These are phyloP conservation scores for Nymphalis urticae DNA, from an alignment of 2,888 invertebrate genomes.

Conservation along the genomic window DNA sequence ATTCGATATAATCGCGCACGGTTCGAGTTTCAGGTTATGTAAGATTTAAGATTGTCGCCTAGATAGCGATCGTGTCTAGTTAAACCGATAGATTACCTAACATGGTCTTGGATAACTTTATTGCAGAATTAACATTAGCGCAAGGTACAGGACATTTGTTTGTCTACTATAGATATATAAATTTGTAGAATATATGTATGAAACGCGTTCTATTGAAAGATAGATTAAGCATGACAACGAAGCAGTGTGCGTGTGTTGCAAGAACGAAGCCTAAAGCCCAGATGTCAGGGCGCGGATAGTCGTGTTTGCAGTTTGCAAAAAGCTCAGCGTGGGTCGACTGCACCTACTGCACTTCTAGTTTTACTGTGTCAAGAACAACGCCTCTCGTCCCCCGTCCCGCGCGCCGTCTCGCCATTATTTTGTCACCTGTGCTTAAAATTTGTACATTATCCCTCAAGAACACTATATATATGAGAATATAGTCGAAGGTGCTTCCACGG, in stretches of 20 bases:
- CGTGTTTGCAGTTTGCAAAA: slow-evolving; percentile 66
- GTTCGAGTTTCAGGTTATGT: slow-evolving; percentile 38
- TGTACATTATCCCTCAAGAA: slow-evolving; percentile 24
- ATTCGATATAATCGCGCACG: slow-evolving; percentile 30
- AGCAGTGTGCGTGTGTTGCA: slow-evolving; percentile 25
- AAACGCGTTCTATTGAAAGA: slow-evolving; percentile 10
- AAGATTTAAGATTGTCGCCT: slow-evolving; percentile 38
- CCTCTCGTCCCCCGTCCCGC: slow-evolving; percentile 67
- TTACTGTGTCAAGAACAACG: slow-evolving; percentile 82
- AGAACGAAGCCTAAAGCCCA: slow-evolving; percentile 45
- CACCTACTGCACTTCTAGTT: slow-evolving; percentile 81
- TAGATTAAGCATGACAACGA: slow-evolving; percentile 29
- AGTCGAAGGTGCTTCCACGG: no score
- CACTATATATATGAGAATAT: neutral
- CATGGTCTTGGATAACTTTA: slow-evolving; percentile 37
- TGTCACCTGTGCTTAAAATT: slow-evolving; percentile 46
- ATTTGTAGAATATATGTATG: neutral
- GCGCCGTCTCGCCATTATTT: slow-evolving; percentile 47
- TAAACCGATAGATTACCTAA: slow-evolving; percentile 39
- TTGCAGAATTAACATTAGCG: slow-evolving; percentile 34
- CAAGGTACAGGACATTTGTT: slow-evolving; percentile 30
- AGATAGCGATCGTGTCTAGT: slow-evolving; percentile 38
- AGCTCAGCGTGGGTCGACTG: slow-evolving; percentile 77
- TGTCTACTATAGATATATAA: neutral
- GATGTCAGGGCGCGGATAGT: slow-evolving; percentile 54